phyloP scores from a whole-genome alignment of 2,797 vertebrate species.

The Microctenopoma steveboyesi region DNA sequence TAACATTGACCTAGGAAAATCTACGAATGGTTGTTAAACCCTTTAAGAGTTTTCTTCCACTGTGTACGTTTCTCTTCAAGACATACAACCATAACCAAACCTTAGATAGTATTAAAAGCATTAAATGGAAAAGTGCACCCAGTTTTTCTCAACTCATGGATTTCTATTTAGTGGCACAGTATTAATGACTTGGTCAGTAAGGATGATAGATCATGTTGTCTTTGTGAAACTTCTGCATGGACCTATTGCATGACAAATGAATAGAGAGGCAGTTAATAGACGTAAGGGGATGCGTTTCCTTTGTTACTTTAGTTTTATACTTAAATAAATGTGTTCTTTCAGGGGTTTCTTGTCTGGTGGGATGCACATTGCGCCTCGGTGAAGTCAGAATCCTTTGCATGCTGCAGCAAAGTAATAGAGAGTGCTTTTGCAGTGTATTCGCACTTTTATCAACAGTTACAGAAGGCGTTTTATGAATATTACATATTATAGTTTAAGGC shows the following conservation, averaged over 20 bases:
- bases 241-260: constrained; percentile 70
- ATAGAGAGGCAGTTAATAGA: constrained; percentile 56
- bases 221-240: constrained; percentile 75
- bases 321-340: constrained; percentile 48
- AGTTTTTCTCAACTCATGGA: constrained; percentile 22
- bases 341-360: constrained; percentile 33
- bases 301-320: constrained; percentile 43
- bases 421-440: constrained; percentile 64
- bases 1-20: constrained; percentile 38
- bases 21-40: constrained; percentile 21
- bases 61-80: constrained; percentile 36
- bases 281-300: constrained; percentile 37
- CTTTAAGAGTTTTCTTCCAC: constrained; percentile 27
- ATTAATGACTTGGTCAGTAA: constrained; percentile 50
- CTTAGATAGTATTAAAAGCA: constrained; percentile 33
- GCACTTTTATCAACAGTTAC: constrained; percentile 54
- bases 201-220: constrained; percentile 44
- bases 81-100: constrained; percentile 30
- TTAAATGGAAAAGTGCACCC: constrained; percentile 32
- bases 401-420: constrained; percentile 67
- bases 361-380: constrained; percentile 20
- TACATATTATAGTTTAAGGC: constrained; percentile 47
- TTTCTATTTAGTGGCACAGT: constrained; percentile 39
- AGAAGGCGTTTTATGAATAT: constrained; percentile 59
- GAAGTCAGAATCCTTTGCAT: constrained; percentile 71